Evolutionary conservation across 2,888 invertebrate species (phyloP), one percentile per base, ranked within the genome.

Genomic region (Drosophila kambysellisi): DNA sequence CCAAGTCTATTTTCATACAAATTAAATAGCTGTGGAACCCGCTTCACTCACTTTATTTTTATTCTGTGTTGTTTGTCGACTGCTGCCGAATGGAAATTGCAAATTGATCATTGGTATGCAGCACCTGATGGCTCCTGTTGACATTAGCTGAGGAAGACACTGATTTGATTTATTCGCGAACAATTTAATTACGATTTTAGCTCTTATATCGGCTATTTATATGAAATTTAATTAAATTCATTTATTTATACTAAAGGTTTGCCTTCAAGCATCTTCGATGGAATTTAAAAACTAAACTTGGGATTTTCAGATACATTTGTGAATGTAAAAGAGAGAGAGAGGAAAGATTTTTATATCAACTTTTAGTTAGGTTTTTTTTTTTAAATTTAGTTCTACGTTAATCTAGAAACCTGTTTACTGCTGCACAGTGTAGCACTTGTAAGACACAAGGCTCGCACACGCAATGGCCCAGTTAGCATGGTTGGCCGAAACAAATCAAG

Each of bases 1-100:
- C 75, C 61, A 57, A 66, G 76, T 70, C 72, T 83, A 81, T 81
- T 83, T 81, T 83, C 74, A 79, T 75, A 87, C 72, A 83, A 81
- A 90, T 81, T 81, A 82, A 89, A 79, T 79, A 70, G 58, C 69
- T 60, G 29, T 29, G 41, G 71, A 76, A 76, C 80, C 74, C 68
- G 76, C 72, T 76, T 76, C 61, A 60, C 61, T 57, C 33, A 37
- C 35, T 29, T 37, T 48, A 39, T 39, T 57, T 17, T 50, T 20
- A 33, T 46, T 60, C 57, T 61, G 48, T 35, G 12, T n/a, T 46
- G 33, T 39, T 62, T 58, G 52, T 70, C 48, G 56, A 48, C 39
- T 56, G 56, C 58, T 64, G 32, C 72, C 59, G 51, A 60, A 63
- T 67, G 70, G 66, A 78, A 74, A 80, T 70, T 77, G 69, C 66